Conservation (phyloP, 2,888 invertebrate genomes). For the Lumbricus terrestris region DNA sequence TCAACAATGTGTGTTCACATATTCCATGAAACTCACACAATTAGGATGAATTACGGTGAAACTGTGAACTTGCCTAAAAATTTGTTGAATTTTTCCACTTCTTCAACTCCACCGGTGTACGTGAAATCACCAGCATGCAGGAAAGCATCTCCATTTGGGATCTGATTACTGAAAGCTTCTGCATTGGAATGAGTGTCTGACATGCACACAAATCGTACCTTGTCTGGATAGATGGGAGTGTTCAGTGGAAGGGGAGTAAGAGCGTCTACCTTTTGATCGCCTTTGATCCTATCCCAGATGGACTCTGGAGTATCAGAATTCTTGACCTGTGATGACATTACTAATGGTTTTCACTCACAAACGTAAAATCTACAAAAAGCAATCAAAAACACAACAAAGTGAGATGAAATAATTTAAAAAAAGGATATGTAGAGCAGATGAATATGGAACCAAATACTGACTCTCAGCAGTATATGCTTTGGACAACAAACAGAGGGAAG, state of each 20-base stretch:
- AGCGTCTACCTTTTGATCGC: neutral
- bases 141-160: constrained; percentile 78
- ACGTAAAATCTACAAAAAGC: neutral
- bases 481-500: too few relatives aligned
- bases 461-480: too few relatives aligned
- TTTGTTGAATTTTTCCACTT: constrained; percentile 73
- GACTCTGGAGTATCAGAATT: neutral
- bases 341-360: neutral
- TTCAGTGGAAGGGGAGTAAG: neutral
- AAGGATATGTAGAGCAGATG: too few relatives aligned
- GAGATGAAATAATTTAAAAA: too few relatives aligned
- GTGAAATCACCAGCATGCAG: constrained; percentile 84
- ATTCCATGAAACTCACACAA: neutral
- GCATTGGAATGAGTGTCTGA: constrained; percentile 79
- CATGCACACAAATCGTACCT: constrained; percentile 72
- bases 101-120: constrained; percentile 72
- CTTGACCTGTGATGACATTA: neutral
- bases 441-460: too few relatives aligned
- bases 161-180: constrained; percentile 57
- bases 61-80: constrained; percentile 68
- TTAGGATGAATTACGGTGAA: neutral
- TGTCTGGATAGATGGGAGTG: neutral
- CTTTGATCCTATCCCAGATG: neutral
- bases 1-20: too few relatives aligned
- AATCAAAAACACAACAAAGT: too few relatives aligned